Percentiles rank a stretch among this genome's conserved stretches.
These are phyloP conservation scores for Ectemnius lituratus DNA, from an alignment of 2,888 invertebrate genomes.

Conservation along the genomic window DNA sequence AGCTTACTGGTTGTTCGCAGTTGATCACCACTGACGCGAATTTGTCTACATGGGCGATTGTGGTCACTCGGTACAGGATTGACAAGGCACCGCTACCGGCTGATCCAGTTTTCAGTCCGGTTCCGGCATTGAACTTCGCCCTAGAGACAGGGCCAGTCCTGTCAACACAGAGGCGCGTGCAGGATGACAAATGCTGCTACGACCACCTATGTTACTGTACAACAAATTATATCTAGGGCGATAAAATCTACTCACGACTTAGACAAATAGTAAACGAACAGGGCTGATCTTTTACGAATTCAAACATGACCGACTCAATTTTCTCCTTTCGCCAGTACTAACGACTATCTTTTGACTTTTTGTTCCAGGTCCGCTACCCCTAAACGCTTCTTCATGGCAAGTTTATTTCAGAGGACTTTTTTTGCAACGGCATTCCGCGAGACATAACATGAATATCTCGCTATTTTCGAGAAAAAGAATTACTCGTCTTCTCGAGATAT, in stretches of 20 bases:
- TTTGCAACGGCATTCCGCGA: no score
- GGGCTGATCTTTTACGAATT: constrained; percentile 15
- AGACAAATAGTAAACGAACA: constrained; percentile 55
- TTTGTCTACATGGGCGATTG: constrained; percentile 77
- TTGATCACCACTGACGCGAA: constrained; percentile 73
- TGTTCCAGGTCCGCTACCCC: no score
- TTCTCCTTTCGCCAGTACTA: neutral
- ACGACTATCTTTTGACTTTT: no score
- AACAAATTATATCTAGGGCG: constrained; percentile 74
- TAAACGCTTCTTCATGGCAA: no score
- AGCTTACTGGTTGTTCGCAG: constrained; percentile 6
- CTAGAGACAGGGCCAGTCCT: constrained; percentile 70
- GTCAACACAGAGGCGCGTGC: constrained; percentile 76
- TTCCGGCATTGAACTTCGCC: constrained; percentile 72
- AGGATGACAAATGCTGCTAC: constrained; percentile 73
- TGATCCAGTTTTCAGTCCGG: constrained; percentile 70
- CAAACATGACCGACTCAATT: neutral
- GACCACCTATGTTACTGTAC: constrained; percentile 74
- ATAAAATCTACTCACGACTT: constrained; percentile 67
- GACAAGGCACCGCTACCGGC: constrained; percentile 53
- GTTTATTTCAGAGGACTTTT: no score
- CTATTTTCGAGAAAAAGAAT: neutral
- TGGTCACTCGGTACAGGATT: constrained; percentile 67
- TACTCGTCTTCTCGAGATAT: neutral
- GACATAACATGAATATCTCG: no score